Evolutionary conservation across 1,140 invertebrate species (phyloP), one percentile per base, ranked within the genome.

Genomic region (Popillia japonica): DNA sequence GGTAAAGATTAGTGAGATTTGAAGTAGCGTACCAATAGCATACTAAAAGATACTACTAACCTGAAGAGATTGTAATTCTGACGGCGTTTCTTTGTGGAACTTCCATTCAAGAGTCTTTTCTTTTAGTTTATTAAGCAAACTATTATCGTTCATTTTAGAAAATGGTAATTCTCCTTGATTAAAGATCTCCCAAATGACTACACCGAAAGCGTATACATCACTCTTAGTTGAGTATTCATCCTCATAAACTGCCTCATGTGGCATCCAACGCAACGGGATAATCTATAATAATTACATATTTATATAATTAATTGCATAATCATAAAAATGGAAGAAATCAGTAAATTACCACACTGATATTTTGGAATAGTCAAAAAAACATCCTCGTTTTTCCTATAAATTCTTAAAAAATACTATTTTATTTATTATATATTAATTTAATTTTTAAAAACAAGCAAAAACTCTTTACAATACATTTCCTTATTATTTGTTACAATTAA

Each of bases 221-320:
- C 96, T 97, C 85, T 98, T 96, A 4, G 94, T 95, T 0, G 96
- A 97, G 85, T 94, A 98, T 80, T 97, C 96, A 80, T 96, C 95
- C 87, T 98, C 96, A 79, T 94, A 90, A 0, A 96, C 93, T 0
- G 95, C 95, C 87, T 99, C 97, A 20, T 92, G 91, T 0, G 96
- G 94, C 83, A 98, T 84, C 96, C 96, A 98, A 79, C 96, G 89
- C 10, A 96, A 85, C 0, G 95, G 95, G 23, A 96, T 89, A 44
- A 92, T 87, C 88, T 92, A 85, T 83, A 80, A 41, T 77, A 22
- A 77, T 78, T 11, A 1, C 2, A 76, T 22, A 40, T n/a, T n/a
- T n/a, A 34, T 34, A 40, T 61, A 40, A 6, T 68, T 34, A 40
- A 61, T 14, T 34, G 27, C 4, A 34, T 34, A 34, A 1, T 34